These are phyloP conservation scores for Tretioscincus oriximinensis DNA, from an alignment of 2,113 vertebrate species.

Conservation along the genomic window DNA sequence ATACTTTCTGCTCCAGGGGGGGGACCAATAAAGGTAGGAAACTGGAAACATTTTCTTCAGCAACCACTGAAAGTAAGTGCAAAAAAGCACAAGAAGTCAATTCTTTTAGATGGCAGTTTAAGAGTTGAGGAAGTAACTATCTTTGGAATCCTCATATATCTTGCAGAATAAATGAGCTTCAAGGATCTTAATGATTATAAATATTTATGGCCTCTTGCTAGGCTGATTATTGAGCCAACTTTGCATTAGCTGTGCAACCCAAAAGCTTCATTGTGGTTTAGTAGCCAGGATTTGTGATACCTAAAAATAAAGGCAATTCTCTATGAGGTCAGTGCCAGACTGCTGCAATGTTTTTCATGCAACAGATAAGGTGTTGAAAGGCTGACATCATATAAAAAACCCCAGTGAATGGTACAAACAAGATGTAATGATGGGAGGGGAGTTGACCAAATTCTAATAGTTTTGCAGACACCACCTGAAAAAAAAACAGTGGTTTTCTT, in stretches of 20 bases:
- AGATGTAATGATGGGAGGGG: not conserved
- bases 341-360: not conserved
- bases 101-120: not conserved
- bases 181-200: not conserved
- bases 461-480: constrained; percentile 50
- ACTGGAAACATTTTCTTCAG: too few species aligned
- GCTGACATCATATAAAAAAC: constrained; percentile 10
- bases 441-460: constrained; percentile 35
- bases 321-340: not conserved
- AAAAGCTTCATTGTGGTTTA: not conserved
- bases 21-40: too few species aligned
- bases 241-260: not conserved
- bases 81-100: not conserved
- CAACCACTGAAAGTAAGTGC: too few species aligned
- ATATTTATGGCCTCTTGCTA: not conserved
- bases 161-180: not conserved
- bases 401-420: constrained; percentile 17
- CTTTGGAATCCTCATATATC: not conserved
- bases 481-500: constrained; percentile 14
- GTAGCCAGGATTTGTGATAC: not conserved
- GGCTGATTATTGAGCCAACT: not conserved
- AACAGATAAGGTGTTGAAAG: constrained; percentile 8
- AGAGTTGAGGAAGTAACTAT: not conserved
- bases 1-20: too few species aligned
- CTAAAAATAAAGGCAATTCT: constrained; percentile 14